phyloP scores from a whole-genome alignment of 2,888 invertebrate species.

The Polietes domitor region DNA sequence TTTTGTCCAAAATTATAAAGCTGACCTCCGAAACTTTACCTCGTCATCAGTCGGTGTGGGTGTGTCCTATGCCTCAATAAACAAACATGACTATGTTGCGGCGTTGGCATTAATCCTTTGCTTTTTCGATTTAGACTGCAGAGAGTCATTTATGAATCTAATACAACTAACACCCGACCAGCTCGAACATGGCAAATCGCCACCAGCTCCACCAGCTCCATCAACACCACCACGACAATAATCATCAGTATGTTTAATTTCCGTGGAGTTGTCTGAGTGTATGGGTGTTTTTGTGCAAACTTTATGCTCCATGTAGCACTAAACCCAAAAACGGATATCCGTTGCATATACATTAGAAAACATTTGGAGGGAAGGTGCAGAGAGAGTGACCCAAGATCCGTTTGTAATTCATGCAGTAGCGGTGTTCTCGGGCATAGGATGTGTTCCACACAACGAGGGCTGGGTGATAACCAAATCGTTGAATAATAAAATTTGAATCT shows the following conservation, averaged over 20 bases:
- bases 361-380: not conserved
- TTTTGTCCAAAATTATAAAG: no score
- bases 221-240: not conserved
- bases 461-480: no score
- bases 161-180: not conserved
- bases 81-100: not conserved
- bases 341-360: constrained; percentile 52
- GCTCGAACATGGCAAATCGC: not conserved
- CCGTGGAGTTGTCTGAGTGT: not conserved
- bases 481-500: no score
- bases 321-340: constrained; percentile 64
- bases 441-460: not conserved
- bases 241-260: not conserved
- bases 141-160: constrained; percentile 23
- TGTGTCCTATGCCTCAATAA: not conserved
- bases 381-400: not conserved
- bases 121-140: not conserved
- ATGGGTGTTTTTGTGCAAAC: constrained; percentile 29
- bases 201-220: not conserved
- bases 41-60: no score
- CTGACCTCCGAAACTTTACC: no score
- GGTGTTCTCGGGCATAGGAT: not conserved
- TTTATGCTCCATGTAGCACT: constrained; percentile 58
- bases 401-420: not conserved
- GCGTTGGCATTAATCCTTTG: constrained; percentile 14